Percentiles rank a stretch among this genome's conserved stretches.
Conservation (phyloP, 1,140 invertebrate species). For the Sycophila sp. region DNA sequence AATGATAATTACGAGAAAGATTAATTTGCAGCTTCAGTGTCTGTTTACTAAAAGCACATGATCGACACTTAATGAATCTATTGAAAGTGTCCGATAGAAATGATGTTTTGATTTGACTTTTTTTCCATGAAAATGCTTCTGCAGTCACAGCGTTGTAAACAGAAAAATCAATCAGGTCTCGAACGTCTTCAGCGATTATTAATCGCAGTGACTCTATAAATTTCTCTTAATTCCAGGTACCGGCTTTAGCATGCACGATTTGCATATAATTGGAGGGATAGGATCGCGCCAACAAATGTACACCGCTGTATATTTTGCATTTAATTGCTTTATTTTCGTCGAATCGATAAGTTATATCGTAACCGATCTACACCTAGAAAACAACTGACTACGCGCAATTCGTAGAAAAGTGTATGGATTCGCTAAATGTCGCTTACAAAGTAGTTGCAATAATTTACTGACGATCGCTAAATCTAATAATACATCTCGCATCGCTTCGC, state of each 20-base stretch:
- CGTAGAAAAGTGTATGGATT: background rate
- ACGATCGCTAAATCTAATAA: conserved; percentile 32
- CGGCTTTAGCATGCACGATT: no score
- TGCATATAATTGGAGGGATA: background rate
- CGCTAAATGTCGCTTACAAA: conserved; percentile 16
- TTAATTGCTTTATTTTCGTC: conserved; percentile 30
- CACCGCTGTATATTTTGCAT: background rate
- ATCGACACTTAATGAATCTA: no score
- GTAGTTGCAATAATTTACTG: conserved; percentile 31
- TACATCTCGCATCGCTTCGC: conserved; percentile 27
- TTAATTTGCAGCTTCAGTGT: no score
- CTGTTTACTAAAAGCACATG: no score
- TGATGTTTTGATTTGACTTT: no score
- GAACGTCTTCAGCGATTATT: no score
- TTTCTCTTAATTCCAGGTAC: no score
- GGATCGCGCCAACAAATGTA: background rate
- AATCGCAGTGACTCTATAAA: no score
- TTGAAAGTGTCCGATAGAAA: no score
- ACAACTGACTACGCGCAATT: background rate
- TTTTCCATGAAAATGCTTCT: no score
- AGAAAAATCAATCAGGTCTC: background rate
- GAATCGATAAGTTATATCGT: conserved; percentile 9
- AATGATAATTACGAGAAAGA: no score
- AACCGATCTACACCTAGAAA: background rate
- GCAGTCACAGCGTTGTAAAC: background rate